Conservation (phyloP, 2,888 invertebrate species). For the Eupeodes latifasciatus region DNA sequence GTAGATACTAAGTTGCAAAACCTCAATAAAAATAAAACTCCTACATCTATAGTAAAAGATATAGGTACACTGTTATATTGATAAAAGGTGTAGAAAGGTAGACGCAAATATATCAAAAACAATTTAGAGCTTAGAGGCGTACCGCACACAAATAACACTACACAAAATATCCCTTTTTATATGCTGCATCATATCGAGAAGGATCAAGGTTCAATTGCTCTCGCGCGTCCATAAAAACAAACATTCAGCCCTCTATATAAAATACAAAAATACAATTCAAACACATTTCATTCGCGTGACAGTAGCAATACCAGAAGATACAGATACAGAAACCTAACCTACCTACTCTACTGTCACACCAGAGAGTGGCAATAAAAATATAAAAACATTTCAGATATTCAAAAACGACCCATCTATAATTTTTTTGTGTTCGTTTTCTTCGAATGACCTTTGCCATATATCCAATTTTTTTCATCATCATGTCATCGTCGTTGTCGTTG, state of each 20-base stretch:
- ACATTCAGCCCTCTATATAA: constrained; percentile 42
- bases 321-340: no score
- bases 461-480: constrained; percentile 20
- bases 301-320: constrained; percentile 5
- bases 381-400: constrained; percentile 28
- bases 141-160: constrained; percentile 11
- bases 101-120: constrained; percentile 4
- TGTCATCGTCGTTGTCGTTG: constrained; percentile 8
- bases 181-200: constrained; percentile 19
- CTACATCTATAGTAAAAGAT: not conserved
- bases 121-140: constrained; percentile 42
- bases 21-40: constrained; percentile 27
- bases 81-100: not conserved
- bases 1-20: constrained; percentile 5
- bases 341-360: constrained; percentile 9
- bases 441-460: constrained; percentile 56
- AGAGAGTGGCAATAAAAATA: constrained; percentile 51
- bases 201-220: constrained; percentile 70
- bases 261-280: not conserved
- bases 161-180: constrained; percentile 35
- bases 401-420: constrained; percentile 34
- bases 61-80: not conserved
- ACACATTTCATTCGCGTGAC: constrained; percentile 41
- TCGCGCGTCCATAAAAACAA: constrained; percentile 68
- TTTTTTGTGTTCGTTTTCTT: constrained; percentile 45